Conservation (phyloP, 2,888 invertebrate genomes). For the Drymonia ruficornis region DNA sequence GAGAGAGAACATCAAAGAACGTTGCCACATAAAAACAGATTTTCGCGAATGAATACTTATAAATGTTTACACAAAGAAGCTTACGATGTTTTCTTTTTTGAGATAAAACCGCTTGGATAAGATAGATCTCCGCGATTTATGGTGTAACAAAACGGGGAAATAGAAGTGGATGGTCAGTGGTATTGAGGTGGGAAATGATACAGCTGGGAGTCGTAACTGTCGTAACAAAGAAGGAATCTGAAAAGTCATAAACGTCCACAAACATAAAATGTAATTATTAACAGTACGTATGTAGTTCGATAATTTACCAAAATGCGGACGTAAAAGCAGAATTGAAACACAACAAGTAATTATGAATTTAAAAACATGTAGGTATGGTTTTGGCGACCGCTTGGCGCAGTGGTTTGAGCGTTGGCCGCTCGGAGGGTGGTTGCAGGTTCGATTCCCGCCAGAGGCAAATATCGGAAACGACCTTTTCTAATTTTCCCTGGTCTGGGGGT, state of each 20-base stretch:
- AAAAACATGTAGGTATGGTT: no score
- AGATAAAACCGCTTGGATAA: conserved; percentile 23
- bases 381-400: no score
- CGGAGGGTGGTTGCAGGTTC: no score
- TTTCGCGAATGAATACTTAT: conserved; percentile 36
- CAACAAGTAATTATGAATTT: no score
- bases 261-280: not conserved
- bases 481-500: no score
- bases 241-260: no score
- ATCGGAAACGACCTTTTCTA: no score
- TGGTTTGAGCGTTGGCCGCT: no score
- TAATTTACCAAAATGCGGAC: not conserved
- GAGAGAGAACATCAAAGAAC: conserved; percentile 39
- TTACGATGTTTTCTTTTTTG: conserved; percentile 33
- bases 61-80: conserved; percentile 32
- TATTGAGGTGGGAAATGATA: not conserved
- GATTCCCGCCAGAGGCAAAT: no score
- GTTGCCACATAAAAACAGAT: conserved; percentile 31
- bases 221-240: not conserved
- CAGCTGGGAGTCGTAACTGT: not conserved
- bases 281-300: not conserved
- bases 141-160: not conserved
- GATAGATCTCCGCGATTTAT: not conserved
- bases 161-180: not conserved
- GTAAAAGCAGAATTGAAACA: no score